Conservation (phyloP, 2,888 invertebrate species). For the Dynastes hyllus region DNA sequence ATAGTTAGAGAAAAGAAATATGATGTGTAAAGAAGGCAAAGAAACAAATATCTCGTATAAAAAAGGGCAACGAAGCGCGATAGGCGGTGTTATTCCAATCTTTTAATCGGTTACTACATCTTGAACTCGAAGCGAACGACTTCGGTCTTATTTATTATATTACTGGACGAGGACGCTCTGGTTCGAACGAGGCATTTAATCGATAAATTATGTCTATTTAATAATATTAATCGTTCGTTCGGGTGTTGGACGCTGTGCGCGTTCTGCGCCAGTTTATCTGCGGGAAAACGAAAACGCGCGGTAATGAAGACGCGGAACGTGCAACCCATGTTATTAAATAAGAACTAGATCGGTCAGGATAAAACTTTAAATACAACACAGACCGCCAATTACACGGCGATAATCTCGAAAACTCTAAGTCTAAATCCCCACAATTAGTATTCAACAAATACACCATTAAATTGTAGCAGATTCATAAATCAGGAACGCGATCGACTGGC, state of each 20-base stretch:
- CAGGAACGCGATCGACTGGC: constrained; percentile 64
- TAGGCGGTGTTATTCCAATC: constrained; percentile 18
- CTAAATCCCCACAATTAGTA: constrained; percentile 63
- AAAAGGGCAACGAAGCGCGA: constrained; percentile 7
- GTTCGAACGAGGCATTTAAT: constrained; percentile 46
- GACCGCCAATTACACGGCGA: constrained; percentile 52
- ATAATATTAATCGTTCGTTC: constrained; percentile 49
- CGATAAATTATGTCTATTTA: constrained; percentile 54
- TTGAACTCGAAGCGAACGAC: constrained; percentile 24
- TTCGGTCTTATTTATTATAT: constrained; percentile 37
- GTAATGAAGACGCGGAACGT: constrained; percentile 51
- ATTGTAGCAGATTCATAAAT: constrained; percentile 60
- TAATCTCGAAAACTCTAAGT: constrained; percentile 52
- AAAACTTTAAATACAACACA: constrained; percentile 51
- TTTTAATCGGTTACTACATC: constrained; percentile 40
- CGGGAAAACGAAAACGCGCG: constrained; percentile 47
- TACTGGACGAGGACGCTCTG: constrained; percentile 37
- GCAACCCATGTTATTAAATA: constrained; percentile 51
- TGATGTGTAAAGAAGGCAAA: constrained; percentile 28
- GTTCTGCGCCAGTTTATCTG: constrained; percentile 45
- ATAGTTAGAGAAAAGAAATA: constrained; percentile 31
- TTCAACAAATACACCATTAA: constrained; percentile 64
- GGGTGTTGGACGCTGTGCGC: constrained; percentile 45
- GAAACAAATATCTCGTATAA: neutral
- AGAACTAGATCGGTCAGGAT: constrained; percentile 49